phyloP scores from a whole-genome alignment of 2,888 invertebrate genomes.

The Epinotia ramella region DNA sequence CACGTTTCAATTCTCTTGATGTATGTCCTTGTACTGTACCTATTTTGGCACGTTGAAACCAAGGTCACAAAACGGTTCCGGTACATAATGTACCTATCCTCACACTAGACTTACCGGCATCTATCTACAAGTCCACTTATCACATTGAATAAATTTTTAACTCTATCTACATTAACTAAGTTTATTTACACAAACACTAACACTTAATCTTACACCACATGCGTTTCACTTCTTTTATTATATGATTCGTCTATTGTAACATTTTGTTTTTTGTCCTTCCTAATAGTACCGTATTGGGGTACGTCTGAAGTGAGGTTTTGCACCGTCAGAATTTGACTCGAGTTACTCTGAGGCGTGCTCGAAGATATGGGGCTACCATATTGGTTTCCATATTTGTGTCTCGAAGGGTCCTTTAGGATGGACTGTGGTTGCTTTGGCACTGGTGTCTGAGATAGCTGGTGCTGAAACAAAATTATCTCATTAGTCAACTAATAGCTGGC shows the following conservation, averaged over 20 bases:
- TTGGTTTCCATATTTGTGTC: slow-evolving; percentile 84
- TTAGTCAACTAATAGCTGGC: neutral
- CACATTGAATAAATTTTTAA: slow-evolving; percentile 77
- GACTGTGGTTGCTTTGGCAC: slow-evolving; percentile 85
- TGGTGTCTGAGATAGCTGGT: slow-evolving; percentile 72
- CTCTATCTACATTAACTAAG: slow-evolving; percentile 78
- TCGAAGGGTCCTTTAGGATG: slow-evolving; percentile 87
- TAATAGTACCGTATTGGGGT: slow-evolving; percentile 83
- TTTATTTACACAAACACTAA: slow-evolving; percentile 69
- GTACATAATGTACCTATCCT: neutral
- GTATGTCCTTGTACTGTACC: neutral
- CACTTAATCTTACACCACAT: slow-evolving; percentile 66
- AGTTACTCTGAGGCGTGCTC: slow-evolving; percentile 76
- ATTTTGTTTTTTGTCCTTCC: slow-evolving; percentile 82
- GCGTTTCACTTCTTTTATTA: slow-evolving; percentile 78
- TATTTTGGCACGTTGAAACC: slow-evolving; percentile 6
- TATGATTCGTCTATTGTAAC: slow-evolving; percentile 81
- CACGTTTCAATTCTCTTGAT: neutral
- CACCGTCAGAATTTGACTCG: slow-evolving; percentile 86
- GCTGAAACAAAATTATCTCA: slow-evolving; percentile 66
- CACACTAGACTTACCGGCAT: slow-evolving; percentile 7
- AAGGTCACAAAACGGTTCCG: neutral
- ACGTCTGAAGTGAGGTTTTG: slow-evolving; percentile 82
- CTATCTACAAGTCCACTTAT: slow-evolving; percentile 60
- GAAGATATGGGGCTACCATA: slow-evolving; percentile 79